Evolutionary conservation across 2,888 invertebrate species (phyloP).

Genomic region (Mamestra brassicae): DNA sequence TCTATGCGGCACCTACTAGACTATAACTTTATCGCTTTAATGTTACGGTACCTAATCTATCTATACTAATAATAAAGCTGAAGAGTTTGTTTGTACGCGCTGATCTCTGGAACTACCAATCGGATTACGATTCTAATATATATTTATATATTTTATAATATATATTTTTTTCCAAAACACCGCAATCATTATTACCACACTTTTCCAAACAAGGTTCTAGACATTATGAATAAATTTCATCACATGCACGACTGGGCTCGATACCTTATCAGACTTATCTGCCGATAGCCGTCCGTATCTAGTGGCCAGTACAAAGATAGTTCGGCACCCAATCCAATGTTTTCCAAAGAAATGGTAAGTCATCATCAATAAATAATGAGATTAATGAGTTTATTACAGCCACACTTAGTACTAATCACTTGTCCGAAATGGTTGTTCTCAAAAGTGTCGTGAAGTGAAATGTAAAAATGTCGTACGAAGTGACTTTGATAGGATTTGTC

Average conservation of each 20-base stretch:
- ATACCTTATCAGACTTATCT: slow-evolving; percentile 57
- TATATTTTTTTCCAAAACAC: too few relatives aligned
- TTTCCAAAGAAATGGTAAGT: slow-evolving; percentile 85
- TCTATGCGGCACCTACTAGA: too few relatives aligned
- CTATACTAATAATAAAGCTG: too few relatives aligned
- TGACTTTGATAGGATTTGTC: slow-evolving; percentile 51
- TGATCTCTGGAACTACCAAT: too few relatives aligned
- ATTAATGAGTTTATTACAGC: slow-evolving; percentile 54
- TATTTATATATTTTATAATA: too few relatives aligned
- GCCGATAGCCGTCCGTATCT: slow-evolving; percentile 49
- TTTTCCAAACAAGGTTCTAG: slow-evolving; percentile 44
- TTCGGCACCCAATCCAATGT: slow-evolving; percentile 71
- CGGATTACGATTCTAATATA: too few relatives aligned
- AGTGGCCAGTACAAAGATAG: slow-evolving; percentile 70
- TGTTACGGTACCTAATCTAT: background rate
- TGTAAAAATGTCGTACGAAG: slow-evolving; percentile 55
- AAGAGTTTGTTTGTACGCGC: too few relatives aligned
- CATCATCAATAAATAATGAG: slow-evolving; percentile 75
- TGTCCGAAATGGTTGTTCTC: slow-evolving; percentile 49
- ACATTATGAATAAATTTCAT: slow-evolving; percentile 51
- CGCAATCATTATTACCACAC: background rate
- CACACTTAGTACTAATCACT: slow-evolving; percentile 54
- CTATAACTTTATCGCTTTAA: background rate
- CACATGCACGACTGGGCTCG: slow-evolving; percentile 28
- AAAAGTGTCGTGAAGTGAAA: slow-evolving; percentile 40